Base-by-base conservation (phyloP, 2,797 vertebrate genomes). In the Potorous gilbertii region DNA sequence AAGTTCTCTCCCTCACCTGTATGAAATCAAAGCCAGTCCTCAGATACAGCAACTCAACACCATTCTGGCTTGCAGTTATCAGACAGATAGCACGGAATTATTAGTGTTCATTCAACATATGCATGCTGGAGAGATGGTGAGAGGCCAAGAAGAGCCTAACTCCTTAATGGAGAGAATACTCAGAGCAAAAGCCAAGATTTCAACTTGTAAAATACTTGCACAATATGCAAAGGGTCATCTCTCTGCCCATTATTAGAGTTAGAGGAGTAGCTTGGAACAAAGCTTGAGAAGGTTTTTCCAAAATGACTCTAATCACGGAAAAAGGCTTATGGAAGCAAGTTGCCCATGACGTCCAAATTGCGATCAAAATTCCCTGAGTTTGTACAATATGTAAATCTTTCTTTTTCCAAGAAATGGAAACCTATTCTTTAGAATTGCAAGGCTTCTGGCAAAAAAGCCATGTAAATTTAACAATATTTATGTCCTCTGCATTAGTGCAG, bases 271-370 rank as follows among this genome's bases (percentile, higher is more conserved):
- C 54, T 66, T 94, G 28, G 93, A 27, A 18, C 89, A 81, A 59
- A 93, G 94, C 0, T 34, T 55, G 91, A 59, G 29, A 92, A 92
- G 59, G 87, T 93, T 59, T 29, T 31, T 59, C 50, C 55, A 55
- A 27, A 96, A 95, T 90, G 95, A 96, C 59, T 91, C 90, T 54
- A 34, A 56, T 94, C 94, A 94, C 5, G 5, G 11, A 96, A 93
- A 96, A 34, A 56, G 31, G 56, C 55, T 81, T 87, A 6, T 87
- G 40, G 74, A 50, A 87, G 24, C 74, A 50, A 87, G 40, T 50
- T 81, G 24, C 9, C 18, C 40, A 87, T 46, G 50, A 50, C 40
- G 0, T 87, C 74, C 74, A 87, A 87, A 87, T 50, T 87, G 74
- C 3, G 24, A 87, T 87, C 74, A 87, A 50, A 27, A 24, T 1